Evolutionary conservation across 2,888 invertebrate genomes (phyloP).

Genomic region (Limenitis camilla): DNA sequence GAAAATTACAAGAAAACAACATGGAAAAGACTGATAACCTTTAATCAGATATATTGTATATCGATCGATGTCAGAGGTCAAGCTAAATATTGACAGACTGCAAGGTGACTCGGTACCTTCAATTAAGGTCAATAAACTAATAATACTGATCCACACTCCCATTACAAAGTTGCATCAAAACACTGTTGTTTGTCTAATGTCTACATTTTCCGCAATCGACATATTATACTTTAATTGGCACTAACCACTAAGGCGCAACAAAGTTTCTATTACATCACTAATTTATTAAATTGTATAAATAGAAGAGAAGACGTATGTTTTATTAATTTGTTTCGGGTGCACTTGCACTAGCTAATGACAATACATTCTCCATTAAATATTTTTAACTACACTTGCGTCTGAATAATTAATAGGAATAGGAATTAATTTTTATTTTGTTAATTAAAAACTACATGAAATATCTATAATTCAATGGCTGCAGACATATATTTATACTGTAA

Average conservation of each 20-base stretch:
- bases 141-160: background rate
- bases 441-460: too few species aligned
- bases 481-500: too few species aligned
- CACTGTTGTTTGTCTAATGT: slow-evolving; percentile 11
- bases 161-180: slow-evolving; percentile 11
- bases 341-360: too few species aligned
- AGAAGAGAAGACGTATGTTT: background rate
- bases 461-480: too few species aligned
- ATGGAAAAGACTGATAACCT: slow-evolving; percentile 15
- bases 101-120: slow-evolving; percentile 16
- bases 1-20: slow-evolving; percentile 19
- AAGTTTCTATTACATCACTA: slow-evolving; percentile 13
- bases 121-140: slow-evolving; percentile 13
- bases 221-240: slow-evolving; percentile 13
- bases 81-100: slow-evolving; percentile 16
- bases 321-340: background rate
- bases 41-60: slow-evolving; percentile 7
- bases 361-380: too few species aligned
- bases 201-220: slow-evolving; percentile 13
- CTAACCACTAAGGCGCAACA: slow-evolving; percentile 3
- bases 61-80: slow-evolving; percentile 13
- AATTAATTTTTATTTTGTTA: too few species aligned
- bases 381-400: too few species aligned
- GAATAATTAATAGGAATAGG: too few species aligned
- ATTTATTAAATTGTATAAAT: slow-evolving; percentile 10